Evolutionary conservation across 1,140 invertebrate species (phyloP).

Genomic region (Ceratosolen solmsi): DNA sequence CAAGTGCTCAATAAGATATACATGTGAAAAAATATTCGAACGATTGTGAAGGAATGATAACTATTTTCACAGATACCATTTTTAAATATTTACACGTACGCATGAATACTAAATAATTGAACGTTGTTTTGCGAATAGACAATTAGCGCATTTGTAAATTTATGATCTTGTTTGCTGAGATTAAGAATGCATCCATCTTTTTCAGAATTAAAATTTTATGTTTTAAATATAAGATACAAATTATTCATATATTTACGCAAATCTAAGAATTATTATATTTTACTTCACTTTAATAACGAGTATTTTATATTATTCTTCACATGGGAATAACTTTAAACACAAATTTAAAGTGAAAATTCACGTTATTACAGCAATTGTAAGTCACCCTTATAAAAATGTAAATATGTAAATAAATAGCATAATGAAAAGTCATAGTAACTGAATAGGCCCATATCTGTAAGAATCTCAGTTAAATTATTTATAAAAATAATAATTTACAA

Average conservation of each 20-base stretch:
- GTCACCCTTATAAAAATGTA: constrained; percentile 9
- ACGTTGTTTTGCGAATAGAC: not conserved
- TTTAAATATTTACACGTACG: constrained; percentile 6
- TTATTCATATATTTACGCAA: not conserved
- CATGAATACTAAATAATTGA: not conserved
- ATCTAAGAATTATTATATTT: not conserved
- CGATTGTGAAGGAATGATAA: not conserved
- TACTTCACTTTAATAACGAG: not conserved
- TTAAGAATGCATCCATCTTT: constrained; percentile 8
- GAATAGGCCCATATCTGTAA: constrained; percentile 6
- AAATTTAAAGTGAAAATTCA: not conserved
- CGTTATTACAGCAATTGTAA: not conserved
- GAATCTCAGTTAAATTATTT: constrained; percentile 15
- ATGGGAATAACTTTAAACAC: not conserved
- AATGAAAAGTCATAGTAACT: constrained; percentile 7
- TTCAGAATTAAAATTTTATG: not conserved
- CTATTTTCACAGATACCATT: not conserved
- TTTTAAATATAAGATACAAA: not conserved
- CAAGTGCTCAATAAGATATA: not conserved
- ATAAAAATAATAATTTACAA: constrained; percentile 22
- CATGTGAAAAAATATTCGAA: not conserved
- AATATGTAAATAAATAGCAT: constrained; percentile 19
- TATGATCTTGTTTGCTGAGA: not conserved
- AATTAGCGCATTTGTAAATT: not conserved
- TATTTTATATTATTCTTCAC: not conserved